Conservation (phyloP, 2,113 vertebrate species). For the Cheilinus undulatus region DNA sequence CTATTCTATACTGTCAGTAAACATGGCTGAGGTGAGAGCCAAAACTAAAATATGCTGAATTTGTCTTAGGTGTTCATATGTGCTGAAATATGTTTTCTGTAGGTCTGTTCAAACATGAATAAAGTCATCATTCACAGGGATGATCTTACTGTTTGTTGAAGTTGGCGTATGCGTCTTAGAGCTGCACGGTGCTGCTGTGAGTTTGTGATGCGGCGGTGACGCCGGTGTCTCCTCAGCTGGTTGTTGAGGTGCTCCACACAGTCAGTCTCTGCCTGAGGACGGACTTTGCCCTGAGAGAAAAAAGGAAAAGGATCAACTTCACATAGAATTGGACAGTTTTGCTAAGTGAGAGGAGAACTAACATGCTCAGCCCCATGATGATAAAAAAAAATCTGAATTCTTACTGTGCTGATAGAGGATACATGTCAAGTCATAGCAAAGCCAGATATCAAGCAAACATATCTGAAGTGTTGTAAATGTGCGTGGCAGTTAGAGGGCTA, state of each 20-base stretch:
- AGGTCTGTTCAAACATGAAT: background rate
- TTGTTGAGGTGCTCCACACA: constrained; percentile 84
- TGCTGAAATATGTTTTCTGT: background rate
- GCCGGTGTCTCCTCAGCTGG: constrained; percentile 76
- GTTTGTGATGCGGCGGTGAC: constrained; percentile 73
- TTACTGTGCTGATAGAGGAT: too few relatives aligned
- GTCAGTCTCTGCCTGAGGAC: constrained; percentile 82
- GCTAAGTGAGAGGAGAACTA: background rate
- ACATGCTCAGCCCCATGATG: too few relatives aligned
- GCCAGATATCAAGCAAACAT: too few relatives aligned
- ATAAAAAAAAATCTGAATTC: too few relatives aligned
- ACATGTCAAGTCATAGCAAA: too few relatives aligned
- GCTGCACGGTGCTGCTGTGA: constrained; percentile 73
- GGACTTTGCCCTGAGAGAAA: constrained; percentile 76
- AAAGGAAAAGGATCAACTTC: background rate
- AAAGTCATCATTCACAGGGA: background rate
- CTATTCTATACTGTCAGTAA: too few relatives aligned
- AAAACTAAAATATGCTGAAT: background rate
- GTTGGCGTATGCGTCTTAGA: constrained; percentile 79
- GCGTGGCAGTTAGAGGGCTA: too few relatives aligned
- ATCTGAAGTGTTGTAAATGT: too few relatives aligned
- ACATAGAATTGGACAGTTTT: background rate
- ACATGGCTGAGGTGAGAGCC: too few relatives aligned
- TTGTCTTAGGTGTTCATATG: background rate
- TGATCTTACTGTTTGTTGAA: constrained; percentile 82